Conservation (phyloP, 2,113 vertebrate species). For the Cisticola juncidis region DNA sequence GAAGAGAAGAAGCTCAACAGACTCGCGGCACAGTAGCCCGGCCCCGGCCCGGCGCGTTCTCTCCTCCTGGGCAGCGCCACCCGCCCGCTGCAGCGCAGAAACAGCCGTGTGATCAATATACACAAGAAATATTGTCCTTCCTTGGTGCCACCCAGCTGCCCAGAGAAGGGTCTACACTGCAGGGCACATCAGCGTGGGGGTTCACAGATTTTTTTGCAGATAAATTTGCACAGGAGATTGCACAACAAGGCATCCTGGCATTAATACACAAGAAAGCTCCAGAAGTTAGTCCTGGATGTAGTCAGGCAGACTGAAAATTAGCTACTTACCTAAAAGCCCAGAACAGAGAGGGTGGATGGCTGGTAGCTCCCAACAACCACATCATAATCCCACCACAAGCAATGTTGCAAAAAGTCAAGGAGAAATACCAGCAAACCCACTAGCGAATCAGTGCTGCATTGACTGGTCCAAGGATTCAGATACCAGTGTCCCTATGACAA, state of each 20-base stretch:
- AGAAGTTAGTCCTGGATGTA: not conserved
- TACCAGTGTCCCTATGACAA: not conserved
- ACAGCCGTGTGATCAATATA: not conserved
- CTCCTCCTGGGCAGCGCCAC: not conserved
- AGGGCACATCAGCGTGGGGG: fast-evolving
- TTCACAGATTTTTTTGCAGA: not conserved
- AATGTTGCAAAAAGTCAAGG: not conserved
- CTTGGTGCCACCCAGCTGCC: not conserved
- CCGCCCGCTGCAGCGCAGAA: not conserved
- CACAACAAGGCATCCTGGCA: not conserved
- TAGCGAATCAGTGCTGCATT: not conserved
- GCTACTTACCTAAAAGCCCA: not conserved
- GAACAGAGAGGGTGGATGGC: not conserved
- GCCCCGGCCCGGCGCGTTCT: not conserved
- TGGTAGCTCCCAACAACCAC: not conserved
- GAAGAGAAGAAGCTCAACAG: not conserved
- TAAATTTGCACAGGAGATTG: not conserved
- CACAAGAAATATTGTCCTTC: not conserved
- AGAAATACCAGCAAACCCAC: not conserved
- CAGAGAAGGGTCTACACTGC: not conserved
- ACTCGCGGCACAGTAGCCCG: not conserved
- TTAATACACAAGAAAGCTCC: not conserved
- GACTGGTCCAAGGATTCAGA: not conserved
- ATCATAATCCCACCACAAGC: not conserved
- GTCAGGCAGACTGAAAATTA: not conserved